A percentile compares a stretch with the other conserved stretches of the same genome.
Evolutionary conservation across 2,888 invertebrate genomes (phyloP).

Genomic region (Drosophila helvetica): DNA sequence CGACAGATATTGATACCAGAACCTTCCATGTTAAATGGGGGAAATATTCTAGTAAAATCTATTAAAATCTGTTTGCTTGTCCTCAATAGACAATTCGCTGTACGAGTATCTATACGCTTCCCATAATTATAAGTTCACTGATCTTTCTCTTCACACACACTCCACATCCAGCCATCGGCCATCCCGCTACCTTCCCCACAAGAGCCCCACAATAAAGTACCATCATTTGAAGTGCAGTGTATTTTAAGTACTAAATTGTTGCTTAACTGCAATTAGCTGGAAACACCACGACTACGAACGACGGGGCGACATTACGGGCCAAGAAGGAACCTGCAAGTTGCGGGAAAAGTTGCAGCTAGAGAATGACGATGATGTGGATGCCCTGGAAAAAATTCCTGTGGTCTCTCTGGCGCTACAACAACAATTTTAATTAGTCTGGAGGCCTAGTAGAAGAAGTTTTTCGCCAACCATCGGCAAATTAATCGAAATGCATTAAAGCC

Average conservation of each 20-base stretch:
- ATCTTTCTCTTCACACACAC: conserved; percentile 34
- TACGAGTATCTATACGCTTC: background rate
- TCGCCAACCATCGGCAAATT: conserved; percentile 68
- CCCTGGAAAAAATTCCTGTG: conserved; percentile 9
- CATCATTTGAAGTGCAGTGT: conserved; percentile 45
- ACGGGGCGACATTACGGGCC: conserved; percentile 8
- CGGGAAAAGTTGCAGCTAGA: conserved; percentile 1
- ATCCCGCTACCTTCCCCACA: background rate
- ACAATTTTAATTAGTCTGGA: conserved; percentile 73
- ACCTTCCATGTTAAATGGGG: background rate
- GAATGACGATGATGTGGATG: conserved; percentile 4
- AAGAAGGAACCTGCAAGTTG: conserved; percentile 23
- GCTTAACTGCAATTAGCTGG: conserved; percentile 60
- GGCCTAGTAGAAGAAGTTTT: conserved; percentile 44
- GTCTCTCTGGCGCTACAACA: conserved; percentile 45
- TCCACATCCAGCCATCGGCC: background rate
- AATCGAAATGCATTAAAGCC: conserved; percentile 75
- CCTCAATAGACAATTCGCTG: background rate
- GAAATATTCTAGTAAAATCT: no score
- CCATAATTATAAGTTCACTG: conserved; percentile 36
- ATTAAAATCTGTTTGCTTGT: no score
- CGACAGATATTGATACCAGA: background rate
- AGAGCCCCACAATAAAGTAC: conserved; percentile 33
- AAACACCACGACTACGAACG: conserved; percentile 22
- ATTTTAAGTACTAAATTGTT: conserved; percentile 57